Percentiles rank a stretch among this genome's conserved stretches.
Conservation (phyloP, 64 coral and sea anemone species). For the Montipora cactus region DNA sequence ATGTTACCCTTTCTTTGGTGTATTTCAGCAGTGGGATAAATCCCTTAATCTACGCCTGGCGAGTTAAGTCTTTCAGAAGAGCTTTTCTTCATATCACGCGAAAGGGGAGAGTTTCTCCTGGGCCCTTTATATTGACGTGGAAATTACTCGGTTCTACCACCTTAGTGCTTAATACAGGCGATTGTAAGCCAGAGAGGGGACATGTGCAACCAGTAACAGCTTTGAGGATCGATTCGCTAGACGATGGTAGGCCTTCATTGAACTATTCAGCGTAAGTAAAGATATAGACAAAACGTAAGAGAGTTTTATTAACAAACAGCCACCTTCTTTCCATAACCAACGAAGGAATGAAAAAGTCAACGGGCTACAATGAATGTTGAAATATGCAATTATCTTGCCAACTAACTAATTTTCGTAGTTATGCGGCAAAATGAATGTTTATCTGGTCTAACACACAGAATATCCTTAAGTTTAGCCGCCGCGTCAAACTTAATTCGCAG, state of each 20-base stretch:
- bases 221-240: neutral
- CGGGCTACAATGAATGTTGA: no score
- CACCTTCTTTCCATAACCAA: no score
- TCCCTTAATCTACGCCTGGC: constrained; percentile 55
- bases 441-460: no score
- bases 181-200: neutral
- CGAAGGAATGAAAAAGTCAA: no score
- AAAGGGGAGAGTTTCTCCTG: neutral
- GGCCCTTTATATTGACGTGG: neutral
- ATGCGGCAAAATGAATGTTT: no score
- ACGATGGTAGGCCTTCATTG: neutral
- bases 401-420: no score
- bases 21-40: constrained; percentile 70
- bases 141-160: neutral
- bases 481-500: no score
- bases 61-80: constrained; percentile 20
- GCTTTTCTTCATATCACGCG: constrained; percentile 35
- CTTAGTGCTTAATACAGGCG: neutral
- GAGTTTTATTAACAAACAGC: no score
- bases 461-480: no score
- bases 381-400: no score
- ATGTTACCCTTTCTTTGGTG: constrained; percentile 40
- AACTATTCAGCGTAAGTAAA: no score
- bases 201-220: neutral
- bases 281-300: no score